phyloP scores from a whole-genome alignment of 2,797 vertebrate species.

The Tokudaia muenninki region DNA sequence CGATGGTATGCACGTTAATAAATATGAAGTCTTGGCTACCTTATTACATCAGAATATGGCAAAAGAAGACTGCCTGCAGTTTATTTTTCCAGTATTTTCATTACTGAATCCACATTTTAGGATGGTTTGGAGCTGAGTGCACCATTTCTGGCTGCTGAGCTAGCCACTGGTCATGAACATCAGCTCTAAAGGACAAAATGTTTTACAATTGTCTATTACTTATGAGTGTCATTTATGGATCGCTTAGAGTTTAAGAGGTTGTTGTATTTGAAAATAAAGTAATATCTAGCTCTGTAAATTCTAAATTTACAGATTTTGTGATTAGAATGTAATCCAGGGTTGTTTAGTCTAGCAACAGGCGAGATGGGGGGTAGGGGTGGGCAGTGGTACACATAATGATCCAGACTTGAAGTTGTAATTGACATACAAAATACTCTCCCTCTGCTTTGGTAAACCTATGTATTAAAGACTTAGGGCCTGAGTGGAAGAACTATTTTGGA shows the following conservation, averaged over 20 bases:
- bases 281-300: constrained; percentile 59
- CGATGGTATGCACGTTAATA: constrained; percentile 77
- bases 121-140: neutral
- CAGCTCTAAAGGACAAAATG: constrained; percentile 32
- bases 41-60: constrained; percentile 61
- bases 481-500: neutral
- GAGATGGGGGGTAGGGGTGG: neutral
- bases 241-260: neutral
- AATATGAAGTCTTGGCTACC: constrained; percentile 73
- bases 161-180: constrained; percentile 27
- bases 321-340: neutral
- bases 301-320: constrained; percentile 38
- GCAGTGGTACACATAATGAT: neutral
- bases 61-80: constrained; percentile 25
- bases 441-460: no score
- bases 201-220: constrained; percentile 31
- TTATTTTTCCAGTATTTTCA: constrained; percentile 43
- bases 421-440: no score
- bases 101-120: constrained; percentile 34
- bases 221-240: constrained; percentile 46
- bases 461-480: neutral
- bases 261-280: constrained; percentile 26
- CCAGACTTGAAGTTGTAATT: neutral
- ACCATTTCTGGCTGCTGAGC: constrained; percentile 44
- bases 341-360: neutral